phyloP scores from a whole-genome alignment of 2,797 vertebrate species.

The Gymnothorax reevesii region DNA sequence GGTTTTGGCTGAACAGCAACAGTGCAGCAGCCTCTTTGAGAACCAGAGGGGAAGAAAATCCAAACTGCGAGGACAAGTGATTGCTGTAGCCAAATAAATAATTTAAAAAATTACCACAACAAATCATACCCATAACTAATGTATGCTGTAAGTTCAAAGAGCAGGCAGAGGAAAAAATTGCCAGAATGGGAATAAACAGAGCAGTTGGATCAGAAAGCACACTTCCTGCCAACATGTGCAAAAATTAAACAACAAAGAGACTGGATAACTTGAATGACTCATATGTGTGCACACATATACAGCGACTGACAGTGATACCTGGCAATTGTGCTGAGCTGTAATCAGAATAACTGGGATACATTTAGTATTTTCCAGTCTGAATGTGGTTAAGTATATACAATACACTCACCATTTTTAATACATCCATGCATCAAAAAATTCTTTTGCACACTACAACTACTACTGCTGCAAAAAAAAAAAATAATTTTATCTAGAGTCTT shows the following conservation, averaged over 20 bases:
- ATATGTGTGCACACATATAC: not conserved
- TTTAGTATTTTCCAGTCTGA: not conserved
- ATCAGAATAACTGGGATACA: not conserved
- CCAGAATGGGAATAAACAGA: not conserved
- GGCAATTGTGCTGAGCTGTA: not conserved
- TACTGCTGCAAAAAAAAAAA: too few species aligned
- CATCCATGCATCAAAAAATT: not conserved
- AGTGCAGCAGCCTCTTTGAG: too few species aligned
- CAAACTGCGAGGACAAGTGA: too few species aligned
- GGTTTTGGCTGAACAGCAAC: too few species aligned
- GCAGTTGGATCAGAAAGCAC: not conserved
- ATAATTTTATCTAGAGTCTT: too few species aligned
- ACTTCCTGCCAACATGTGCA: not conserved
- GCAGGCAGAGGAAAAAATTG: not conserved
- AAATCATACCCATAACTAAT: too few species aligned
- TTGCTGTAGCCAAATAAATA: too few species aligned
- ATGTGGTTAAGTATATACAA: not conserved
- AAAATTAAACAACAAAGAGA: not conserved
- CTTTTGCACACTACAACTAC: not conserved
- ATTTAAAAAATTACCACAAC: too few species aligned
- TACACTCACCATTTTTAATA: not conserved
- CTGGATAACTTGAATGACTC: not conserved
- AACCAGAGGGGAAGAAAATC: too few species aligned
- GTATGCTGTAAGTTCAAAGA: not conserved
- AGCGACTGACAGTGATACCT: not conserved